Base-by-base conservation (phyloP, 1,140 invertebrate species). In the Maconellicoccus hirsutus region DNA sequence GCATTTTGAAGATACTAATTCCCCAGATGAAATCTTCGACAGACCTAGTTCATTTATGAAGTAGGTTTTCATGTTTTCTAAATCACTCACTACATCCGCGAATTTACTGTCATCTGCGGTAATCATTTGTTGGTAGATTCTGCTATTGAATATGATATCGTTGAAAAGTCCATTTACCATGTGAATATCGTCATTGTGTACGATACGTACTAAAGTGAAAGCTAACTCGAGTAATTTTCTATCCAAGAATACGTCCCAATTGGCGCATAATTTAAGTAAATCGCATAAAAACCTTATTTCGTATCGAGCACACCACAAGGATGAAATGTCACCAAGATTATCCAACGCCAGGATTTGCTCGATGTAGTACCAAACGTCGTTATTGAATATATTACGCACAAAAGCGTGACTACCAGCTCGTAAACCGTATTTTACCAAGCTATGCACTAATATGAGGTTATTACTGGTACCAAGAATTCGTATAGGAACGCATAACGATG, bases 1-100 rank as follows among this genome's bases (percentile, higher is more conserved):
- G 42, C 75, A 73, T 21, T 70, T 39, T 14, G 66, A 22, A 1
- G 38, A 19, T 25, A 33, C 66, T 19, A 71, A 27, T 39, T 16
- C 59, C 1, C 16, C 8, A 10, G 19, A 6, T 6, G 42, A 39
- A 26, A 10, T 59, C 38, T 63, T 59, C 26, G 12, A 14, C 3
- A 61, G 39, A 6, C 25, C 10, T 26, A 66, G 16, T 66, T 66
- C 61, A 23, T 26, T 23, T 8, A 26, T 4, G 22, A 66, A 66
- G 16, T 25, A 66, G 10, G 3, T 8, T 66, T 66, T 26, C 61
- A 66, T 66, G 16, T 26, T 66, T 6, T 66, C 61, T 12, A 66
- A 16, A 66, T 66, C 61, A 19, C 10, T 12, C 16, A 52, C 1
- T n/a, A 25, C 26, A n/a, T 33, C 52, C n/a, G 16, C 38, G 22